Base-by-base conservation (phyloP, 2,113 vertebrate species). In the Lutjanus erythropterus region DNA sequence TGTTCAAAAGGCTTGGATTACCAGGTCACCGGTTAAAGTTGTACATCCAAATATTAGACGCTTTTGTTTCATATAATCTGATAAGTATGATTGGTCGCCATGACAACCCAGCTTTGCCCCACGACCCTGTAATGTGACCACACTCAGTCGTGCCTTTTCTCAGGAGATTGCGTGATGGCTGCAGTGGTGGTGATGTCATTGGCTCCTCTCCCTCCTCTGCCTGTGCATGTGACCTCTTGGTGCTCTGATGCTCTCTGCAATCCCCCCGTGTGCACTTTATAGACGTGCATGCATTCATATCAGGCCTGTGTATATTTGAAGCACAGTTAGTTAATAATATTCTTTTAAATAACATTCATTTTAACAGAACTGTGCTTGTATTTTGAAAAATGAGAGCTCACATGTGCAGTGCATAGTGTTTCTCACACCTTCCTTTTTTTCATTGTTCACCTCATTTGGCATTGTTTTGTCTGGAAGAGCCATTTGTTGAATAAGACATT, bases 101-200 rank as follows among this genome's bases (percentile, higher is more conserved):
- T 75, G 72, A 50, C 55, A 53, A 78, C 69, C n/a, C 27, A 37
- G 71, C 50, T 65, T 52, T 74, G 67, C 27, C 60, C 44, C 29
- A 18, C 65, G 70, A 85, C 75, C 72, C 44, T 47, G 62, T 70
- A 80, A 71, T 9, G 4, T 3, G 81, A 67, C 67, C 84, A 60
- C 29, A 1, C 70, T 70, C 55, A 41, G 4, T 56, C 8, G 25
- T 19, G 42, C 37, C n/a, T 4, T 75, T 65, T 64, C 72, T 82
- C 37, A 19, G 66, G 78, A 83, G 60, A 41, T 35, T 61, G 64
- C 41, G 52, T 60, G 62, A 81, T 70, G 39, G 55, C 46, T 37
- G 35, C 12, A 12, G 31, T 41, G 42, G 61, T 33, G 50, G 41
- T 89, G 88, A 91, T 88, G 89, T 87, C 86, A 88, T 79, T 31